Base-by-base conservation (phyloP, 2,113 vertebrate species). In the Nanorana parkeri region DNA sequence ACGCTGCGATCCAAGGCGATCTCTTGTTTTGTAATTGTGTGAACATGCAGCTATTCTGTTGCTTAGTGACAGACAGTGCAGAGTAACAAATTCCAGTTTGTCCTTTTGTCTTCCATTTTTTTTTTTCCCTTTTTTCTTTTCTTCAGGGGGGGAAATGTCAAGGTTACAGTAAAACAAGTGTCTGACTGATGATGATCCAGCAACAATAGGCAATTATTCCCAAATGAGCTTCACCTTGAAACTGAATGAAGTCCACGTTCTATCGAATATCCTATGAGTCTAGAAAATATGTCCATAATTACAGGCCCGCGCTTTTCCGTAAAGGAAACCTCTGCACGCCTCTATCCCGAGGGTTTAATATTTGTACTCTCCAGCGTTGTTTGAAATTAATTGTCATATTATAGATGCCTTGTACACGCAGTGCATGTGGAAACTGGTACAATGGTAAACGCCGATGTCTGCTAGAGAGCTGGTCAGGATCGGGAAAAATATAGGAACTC, bases 111-210 rank as follows among this genome's bases (percentile, higher is more conserved):
- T 60, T 79, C 17, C 52, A 20, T 16, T 36, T 36, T 66, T 76
- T 64, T 73, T 55, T 24, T 74, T 23, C 58, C 32, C 5, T 5
- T 5, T 36, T 5, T 36, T 74, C 15, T 51, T 52, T 29, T 56
- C 4, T 17, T 68, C 4, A 17, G 20, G 69, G 80, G 80, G 63
- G 80, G 80, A 83, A 83, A 83, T 83, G 80, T 83, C 80, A 83
- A 83, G 80, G 80, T 83, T 83, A 83, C 80, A 68, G 80, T 83
- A 83, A 83, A 83, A 76, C 80, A 83, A 83, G 80, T 75, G 72
- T 61, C 72, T 83, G 80, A 82, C 69, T 74, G 80, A 82, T 75
- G 80, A 83, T 76, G 71, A 83, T 76, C 63, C 51, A 64, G 71
- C 29, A 68, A 83, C 80, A 83, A 83, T 83, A 76, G 80, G 80